phyloP scores from a whole-genome alignment of 2,113 vertebrate genomes.

The Meriones unguiculatus region DNA sequence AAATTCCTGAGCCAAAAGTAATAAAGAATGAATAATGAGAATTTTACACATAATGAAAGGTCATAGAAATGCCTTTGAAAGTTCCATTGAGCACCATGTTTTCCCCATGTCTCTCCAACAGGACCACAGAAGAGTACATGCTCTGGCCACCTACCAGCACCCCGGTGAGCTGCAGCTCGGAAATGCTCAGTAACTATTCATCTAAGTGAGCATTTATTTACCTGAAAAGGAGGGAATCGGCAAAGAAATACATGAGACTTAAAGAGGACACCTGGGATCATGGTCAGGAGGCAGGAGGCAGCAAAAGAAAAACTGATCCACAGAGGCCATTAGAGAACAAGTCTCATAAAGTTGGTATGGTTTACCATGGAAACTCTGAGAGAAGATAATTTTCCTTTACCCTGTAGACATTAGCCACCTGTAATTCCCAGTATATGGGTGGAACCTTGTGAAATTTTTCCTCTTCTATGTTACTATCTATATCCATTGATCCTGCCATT shows the following conservation, averaged over 20 bases:
- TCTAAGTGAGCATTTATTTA: constrained; percentile 1
- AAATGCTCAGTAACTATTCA: background rate
- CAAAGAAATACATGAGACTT: background rate
- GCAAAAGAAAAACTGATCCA: background rate
- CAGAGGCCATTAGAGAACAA: background rate
- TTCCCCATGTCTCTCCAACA: background rate
- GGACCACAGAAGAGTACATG: background rate
- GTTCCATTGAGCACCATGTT: constrained; percentile 17
- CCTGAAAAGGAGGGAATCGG: background rate
- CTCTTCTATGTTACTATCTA: background rate
- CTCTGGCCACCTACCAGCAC: background rate
- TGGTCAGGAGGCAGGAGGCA: background rate
- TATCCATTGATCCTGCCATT: background rate
- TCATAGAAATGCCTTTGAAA: constrained; percentile 23
- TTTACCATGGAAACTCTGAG: background rate
- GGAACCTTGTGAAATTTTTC: background rate
- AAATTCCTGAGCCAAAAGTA: constrained; percentile 55
- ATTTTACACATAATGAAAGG: constrained; percentile 36
- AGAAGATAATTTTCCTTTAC: background rate
- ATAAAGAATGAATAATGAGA: background rate
- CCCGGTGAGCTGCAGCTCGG: background rate
- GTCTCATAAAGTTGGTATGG: background rate
- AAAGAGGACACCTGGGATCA: background rate
- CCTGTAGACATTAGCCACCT: background rate
- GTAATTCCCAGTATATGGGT: background rate